Base-by-base conservation (phyloP, 2,113 vertebrate species). In the Osmerus mordax region DNA sequence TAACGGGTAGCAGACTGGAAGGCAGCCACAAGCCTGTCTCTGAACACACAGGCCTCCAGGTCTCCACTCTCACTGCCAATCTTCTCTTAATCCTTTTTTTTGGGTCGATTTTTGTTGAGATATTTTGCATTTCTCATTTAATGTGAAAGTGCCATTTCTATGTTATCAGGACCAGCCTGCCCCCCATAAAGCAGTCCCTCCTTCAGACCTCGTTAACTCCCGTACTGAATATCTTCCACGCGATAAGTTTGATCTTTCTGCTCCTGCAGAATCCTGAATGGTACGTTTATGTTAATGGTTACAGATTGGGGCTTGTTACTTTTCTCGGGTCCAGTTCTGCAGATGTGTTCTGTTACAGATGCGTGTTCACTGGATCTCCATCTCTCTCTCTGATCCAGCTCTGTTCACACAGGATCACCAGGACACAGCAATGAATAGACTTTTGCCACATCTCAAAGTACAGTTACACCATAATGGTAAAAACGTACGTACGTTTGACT, bases 121-220 rank as follows among this genome's bases (percentile, higher is more conserved):
- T 87, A 88, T 88, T 55, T 90, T 89, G 81, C 87, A 87, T 88
- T 87, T 84, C 75, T 89, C 85, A 81, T 87, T 81, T 74, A 89
- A 91, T 91, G 89, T 91, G 88, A 89, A 88, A 91, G 87, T 85
- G 81, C 84, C 81, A 88, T 91, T 88, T 90, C 85, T 87, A 83
- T 83, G 81, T 91, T 89, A 89, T 91, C 85, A 67, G 86, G 82
- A 83, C 86, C 78, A 51, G 69, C 81, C 52, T 68, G 77, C 83
- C 83, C 78, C 75, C 77, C 70, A 65, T 77, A 80, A 81, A 83
- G 86, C 80, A 84, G 84, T 81, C 72, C 70, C 83, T 70, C 80
- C 83, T 84, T 70, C 72, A 80, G 77, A 85, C 83, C 77, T 86
- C 84, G 87, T 89, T 86, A 81, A 84, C 87, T 84, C 84, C 87